Base-by-base conservation (phyloP, 2,797 vertebrate species). In the Chloroceryle inda region DNA sequence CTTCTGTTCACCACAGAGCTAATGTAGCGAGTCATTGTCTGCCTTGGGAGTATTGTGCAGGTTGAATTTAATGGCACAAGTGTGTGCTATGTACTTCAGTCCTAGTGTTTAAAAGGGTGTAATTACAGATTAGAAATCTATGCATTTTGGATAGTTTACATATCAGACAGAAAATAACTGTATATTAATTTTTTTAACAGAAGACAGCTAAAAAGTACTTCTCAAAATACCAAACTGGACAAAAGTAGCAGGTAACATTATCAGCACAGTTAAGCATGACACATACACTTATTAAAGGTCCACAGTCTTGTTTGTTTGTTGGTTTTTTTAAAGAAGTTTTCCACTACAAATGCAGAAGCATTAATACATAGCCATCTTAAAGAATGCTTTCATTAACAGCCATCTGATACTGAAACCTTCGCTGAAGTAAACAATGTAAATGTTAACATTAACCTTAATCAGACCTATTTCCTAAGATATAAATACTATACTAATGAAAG, bases 1-100 rank as follows among this genome's bases (percentile, higher is more conserved):
- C 98, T 98, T 97, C 98, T 97, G 98, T 97, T 98, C 98, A 98
- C 98, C 98, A 99, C 98, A 96, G 98, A 99, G 98, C 98, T 99
- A 99, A 99, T 99, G 99, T 99, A 99, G 98, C 99, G 98, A 99
- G 99, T 99, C 99, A 99, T 98, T 98, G 96, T 96, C 97, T 95
- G 98, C 96, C 96, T 97, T 97, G 98, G 98, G 98, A 99, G 98
- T 96, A 97, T 98, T 98, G 98, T 98, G 98, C 98, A 98, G 98
- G 98, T 98, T 98, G 98, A 98, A 99, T 99, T 99, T 99, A 99
- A 99, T 98, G 98, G 98, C 98, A 98, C 97, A 98, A 98, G 98
- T 98, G 97, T 95, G 95, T 97, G 98, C 98, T 97, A 98, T 88
- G 97, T 98, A 98, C 98, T 98, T 98, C 98, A 98, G 98, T 98